These are phyloP conservation scores for Chionomys nivalis DNA, from an alignment of 2,113 vertebrate species.

Conservation along the genomic window DNA sequence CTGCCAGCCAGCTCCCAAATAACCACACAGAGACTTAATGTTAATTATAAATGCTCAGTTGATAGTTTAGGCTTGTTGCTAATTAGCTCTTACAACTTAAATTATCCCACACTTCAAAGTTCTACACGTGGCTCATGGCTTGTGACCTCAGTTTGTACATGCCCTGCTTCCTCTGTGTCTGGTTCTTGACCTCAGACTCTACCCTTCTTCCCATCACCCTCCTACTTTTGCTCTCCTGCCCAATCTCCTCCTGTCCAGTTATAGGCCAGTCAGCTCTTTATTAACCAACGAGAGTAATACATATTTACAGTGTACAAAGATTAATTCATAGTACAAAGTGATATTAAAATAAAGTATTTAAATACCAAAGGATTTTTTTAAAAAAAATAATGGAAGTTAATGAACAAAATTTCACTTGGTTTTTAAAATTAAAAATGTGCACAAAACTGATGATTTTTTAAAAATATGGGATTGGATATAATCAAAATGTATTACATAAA, in stretches of 20 bases:
- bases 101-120: not conserved
- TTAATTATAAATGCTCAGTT: not conserved
- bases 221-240: not conserved
- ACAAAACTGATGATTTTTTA: not conserved
- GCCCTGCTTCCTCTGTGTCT: not conserved
- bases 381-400: slow-evolving; percentile 6
- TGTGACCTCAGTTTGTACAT: not conserved
- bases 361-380: not conserved
- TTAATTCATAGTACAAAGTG: not conserved
- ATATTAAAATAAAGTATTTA: not conserved
- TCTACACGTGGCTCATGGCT: not conserved
- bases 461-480: not conserved
- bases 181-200: not conserved
- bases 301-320: not conserved
- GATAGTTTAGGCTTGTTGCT: not conserved
- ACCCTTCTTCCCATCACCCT: not conserved
- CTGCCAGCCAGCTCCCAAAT: not conserved
- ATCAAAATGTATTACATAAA: not conserved
- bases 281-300: not conserved
- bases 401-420: slow-evolving; percentile 18
- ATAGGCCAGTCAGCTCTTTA: not conserved
- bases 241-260: not conserved
- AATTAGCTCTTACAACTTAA: not conserved
- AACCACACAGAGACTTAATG: not conserved
- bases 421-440: slow-evolving; percentile 16